Evolutionary conservation across 2,113 vertebrate genomes (phyloP), one percentile per base, ranked within the genome.

Genomic region (Mixornis gularis): DNA sequence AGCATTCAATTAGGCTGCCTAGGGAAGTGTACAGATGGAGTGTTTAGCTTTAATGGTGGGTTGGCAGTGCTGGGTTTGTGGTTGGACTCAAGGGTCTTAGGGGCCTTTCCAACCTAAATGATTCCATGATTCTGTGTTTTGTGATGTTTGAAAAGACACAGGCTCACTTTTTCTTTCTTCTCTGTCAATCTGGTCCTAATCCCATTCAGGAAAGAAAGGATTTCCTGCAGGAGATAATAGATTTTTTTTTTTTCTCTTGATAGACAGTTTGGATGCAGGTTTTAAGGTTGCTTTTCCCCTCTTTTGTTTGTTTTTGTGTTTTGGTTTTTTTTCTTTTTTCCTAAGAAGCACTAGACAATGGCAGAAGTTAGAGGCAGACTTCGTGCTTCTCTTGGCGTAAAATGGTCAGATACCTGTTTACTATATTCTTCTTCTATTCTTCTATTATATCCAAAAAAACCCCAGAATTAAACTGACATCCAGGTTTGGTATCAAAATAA

Each of bases 301-400:
- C 13, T 17, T 46, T 22, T 36, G 9, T 44, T 71, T 25, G 4
- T 11, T n/a, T 41, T 53, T 72, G 12, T 65, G 46, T 12, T 46
- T 46, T 41, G 6, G 4, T 10, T 1, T 1, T 8, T 13, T 5
- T 9, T 38, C 8, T 0, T 22, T 38, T 24, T 14, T 70, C 51
- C 4, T 49, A 34, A 53, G 30, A 43, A 49, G 5, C 3, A 21
- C 24, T 63, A 21, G 6, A 24, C 5, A 74, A 76, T 17, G 14
- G 29, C 13, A 65, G 22, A 36, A 74, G 17, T 9, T 29, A 49
- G 29, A 79, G 25, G 7, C 9, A 58, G 20, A 18, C 12, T 79
- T 84, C 30, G 7, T 66, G 15, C 8, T 70, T 9, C 8, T 64
- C n/a, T 70, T 43, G 11, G 2, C 9, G 48, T 66, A 17, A 83